phyloP scores from a whole-genome alignment of 2,888 invertebrate genomes.

The Diploptera punctata region DNA sequence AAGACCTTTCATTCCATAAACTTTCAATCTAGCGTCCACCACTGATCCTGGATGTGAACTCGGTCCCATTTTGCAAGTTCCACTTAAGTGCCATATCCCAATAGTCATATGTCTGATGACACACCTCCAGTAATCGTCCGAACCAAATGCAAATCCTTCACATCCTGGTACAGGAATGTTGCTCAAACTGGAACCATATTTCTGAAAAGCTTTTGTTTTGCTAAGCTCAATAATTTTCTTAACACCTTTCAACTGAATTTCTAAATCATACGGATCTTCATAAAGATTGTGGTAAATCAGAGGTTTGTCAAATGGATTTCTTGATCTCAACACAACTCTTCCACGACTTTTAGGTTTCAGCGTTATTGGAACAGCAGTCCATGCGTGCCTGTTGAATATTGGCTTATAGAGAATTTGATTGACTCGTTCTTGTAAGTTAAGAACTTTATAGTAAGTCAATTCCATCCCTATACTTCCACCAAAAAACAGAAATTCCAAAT shows the following conservation, averaged over 20 bases:
- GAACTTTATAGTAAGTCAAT: too few relatives aligned
- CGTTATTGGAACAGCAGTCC: slow-evolving; percentile 65
- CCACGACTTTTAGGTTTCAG: slow-evolving; percentile 81
- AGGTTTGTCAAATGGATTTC: slow-evolving; percentile 82
- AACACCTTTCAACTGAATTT: slow-evolving; percentile 46
- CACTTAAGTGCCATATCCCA: slow-evolving; percentile 68
- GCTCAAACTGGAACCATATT: slow-evolving; percentile 79
- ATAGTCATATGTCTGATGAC: slow-evolving; percentile 69
- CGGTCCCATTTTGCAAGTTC: slow-evolving; percentile 34
- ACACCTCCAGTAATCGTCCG: slow-evolving; percentile 85
- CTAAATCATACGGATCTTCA: slow-evolving; percentile 60
- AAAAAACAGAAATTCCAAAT: background rate
- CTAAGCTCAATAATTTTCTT: slow-evolving; percentile 61
- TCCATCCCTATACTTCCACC: too few relatives aligned
- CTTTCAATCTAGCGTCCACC: slow-evolving; percentile 39
- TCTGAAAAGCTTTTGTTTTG: slow-evolving; percentile 78
- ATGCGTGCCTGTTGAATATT: slow-evolving; percentile 51
- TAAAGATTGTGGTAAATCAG: slow-evolving; percentile 93
- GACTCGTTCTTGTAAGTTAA: too few relatives aligned
- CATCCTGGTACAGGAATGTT: slow-evolving; percentile 84
- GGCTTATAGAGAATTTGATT: slow-evolving; percentile 55
- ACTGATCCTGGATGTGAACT: slow-evolving; percentile 27
- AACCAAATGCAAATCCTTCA: slow-evolving; percentile 70
- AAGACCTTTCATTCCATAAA: slow-evolving; percentile 49
- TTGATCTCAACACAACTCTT: slow-evolving; percentile 80